phyloP scores from a whole-genome alignment of 2,888 invertebrate genomes.

The Clusia tigrina region DNA sequence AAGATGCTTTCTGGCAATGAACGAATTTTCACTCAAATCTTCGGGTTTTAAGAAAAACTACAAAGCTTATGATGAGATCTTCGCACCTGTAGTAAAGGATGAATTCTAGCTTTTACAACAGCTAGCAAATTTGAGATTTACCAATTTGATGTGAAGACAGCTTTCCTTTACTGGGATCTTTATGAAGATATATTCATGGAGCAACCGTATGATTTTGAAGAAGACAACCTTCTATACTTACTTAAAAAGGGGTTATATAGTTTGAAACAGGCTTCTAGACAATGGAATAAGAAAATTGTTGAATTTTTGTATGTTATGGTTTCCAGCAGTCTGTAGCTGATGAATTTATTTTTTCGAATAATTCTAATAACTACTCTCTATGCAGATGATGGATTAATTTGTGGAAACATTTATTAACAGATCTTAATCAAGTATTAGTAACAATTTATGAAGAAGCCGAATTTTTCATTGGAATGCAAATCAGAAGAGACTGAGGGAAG shows the following conservation, averaged over 20 bases:
- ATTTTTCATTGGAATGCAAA: constrained; percentile 44
- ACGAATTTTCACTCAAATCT: constrained; percentile 17
- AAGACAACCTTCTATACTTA: constrained; percentile 24
- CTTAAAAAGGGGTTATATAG: constrained; percentile 30
- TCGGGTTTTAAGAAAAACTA: constrained; percentile 24
- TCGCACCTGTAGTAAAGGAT: constrained; percentile 3
- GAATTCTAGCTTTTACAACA: constrained; percentile 27
- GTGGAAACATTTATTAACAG: constrained; percentile 20
- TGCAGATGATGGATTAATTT: constrained; percentile 40
- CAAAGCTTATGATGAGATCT: not conserved
- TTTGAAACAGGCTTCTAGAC: constrained; percentile 28
- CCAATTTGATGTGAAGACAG: constrained; percentile 35
- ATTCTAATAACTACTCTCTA: constrained; percentile 33
- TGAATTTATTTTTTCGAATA: constrained; percentile 30
- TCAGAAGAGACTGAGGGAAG: constrained; percentile 18
- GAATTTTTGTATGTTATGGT: constrained; percentile 12
- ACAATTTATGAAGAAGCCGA: constrained; percentile 49
- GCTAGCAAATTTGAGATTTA: constrained; percentile 19
- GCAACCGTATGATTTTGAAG: constrained; percentile 25
- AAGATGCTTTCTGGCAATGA: constrained; percentile 13
- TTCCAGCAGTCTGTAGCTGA: no score
- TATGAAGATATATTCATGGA: constrained; percentile 30
- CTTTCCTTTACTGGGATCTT: constrained; percentile 29
- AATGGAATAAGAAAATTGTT: constrained; percentile 9
- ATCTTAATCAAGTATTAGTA: constrained; percentile 23